phyloP scores from a whole-genome alignment of 2,888 invertebrate species.

The Lamellibrachia columna region DNA sequence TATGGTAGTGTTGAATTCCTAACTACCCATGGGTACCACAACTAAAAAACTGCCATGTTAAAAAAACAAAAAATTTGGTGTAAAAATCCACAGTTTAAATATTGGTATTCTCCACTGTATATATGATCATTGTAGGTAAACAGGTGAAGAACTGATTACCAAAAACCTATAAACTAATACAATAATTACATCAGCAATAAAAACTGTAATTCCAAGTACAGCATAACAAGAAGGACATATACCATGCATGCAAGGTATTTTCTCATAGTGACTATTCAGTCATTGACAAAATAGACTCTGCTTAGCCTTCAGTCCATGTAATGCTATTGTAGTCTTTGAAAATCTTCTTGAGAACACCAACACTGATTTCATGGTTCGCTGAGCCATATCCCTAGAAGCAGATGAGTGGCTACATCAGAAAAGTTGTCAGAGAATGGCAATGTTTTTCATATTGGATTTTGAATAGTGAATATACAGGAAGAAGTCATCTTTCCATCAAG shows the following conservation, averaged over 20 bases:
- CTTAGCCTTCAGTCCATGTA: conserved; percentile 71
- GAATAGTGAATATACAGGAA: too few relatives aligned
- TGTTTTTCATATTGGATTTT: neutral
- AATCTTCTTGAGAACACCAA: conserved; percentile 77
- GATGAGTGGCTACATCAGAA: neutral
- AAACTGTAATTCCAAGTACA: neutral
- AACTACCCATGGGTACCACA: neutral
- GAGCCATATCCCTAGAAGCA: conserved; percentile 77
- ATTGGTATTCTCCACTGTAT: neutral
- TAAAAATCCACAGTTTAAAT: neutral
- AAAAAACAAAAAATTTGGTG: neutral
- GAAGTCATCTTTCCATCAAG: too few relatives aligned
- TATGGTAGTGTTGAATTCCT: neutral
- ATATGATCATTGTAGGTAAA: neutral
- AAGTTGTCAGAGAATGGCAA: neutral
- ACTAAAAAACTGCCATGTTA: neutral
- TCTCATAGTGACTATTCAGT: neutral
- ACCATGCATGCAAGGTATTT: neutral
- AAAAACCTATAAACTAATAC: neutral
- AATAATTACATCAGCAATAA: neutral
- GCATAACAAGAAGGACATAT: neutral
- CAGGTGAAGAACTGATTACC: neutral
- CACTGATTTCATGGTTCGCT: conserved; percentile 85
- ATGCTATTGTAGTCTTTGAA: conserved; percentile 79
- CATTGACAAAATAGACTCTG: neutral